Base-by-base conservation (phyloP, 1,140 invertebrate genomes). In the Luehdorfia chinensis region DNA sequence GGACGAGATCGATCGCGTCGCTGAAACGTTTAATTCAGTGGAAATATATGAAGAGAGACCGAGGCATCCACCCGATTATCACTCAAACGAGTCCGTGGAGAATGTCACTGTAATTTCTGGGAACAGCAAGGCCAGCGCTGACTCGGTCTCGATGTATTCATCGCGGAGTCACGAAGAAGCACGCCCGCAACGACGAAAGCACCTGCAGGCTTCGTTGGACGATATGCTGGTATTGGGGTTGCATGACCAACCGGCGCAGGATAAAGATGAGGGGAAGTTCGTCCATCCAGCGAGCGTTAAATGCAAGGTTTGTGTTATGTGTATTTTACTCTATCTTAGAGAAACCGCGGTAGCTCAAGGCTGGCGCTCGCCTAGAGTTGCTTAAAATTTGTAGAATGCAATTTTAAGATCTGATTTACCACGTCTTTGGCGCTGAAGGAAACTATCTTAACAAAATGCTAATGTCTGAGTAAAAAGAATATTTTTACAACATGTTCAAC, bases 81-180 rank as follows among this genome's bases (percentile, higher is more conserved):
- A n/a, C n/a, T 78, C 74, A 0, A 72, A 65, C n/a, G 76, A 79
- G 30, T 84, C 80, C 1, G 75, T 85, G 13, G 83, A 83, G 31
- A 79, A 80, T 52, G 77, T 78, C 15, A 87, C 84, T 0, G 80
- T 85, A 3, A 68, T 83, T 0, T 87, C 85, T 8, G 79, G 68
- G 6, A 75, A 66, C 1, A 79, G 71, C 53, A 79, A 77, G 45
- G 68, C 67, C 9, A 89, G 88, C 37, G 73, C 79, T 21, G 88
- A 90, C 43, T 85, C 88, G 2, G 74, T 90, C 23, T 89, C 88
- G 0, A 59, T 88, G 31, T 87, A 88, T 45, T 89, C 88, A 31
- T 84, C 87, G 0, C 86, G 88, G 52, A 90, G 87, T 66, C 77
- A 86, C 31, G 88, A 89, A 31, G 81, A 84, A 44, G 71, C 78